phyloP scores from a whole-genome alignment of 2,888 invertebrate species.

The Caenorhabditis auriculariae region DNA sequence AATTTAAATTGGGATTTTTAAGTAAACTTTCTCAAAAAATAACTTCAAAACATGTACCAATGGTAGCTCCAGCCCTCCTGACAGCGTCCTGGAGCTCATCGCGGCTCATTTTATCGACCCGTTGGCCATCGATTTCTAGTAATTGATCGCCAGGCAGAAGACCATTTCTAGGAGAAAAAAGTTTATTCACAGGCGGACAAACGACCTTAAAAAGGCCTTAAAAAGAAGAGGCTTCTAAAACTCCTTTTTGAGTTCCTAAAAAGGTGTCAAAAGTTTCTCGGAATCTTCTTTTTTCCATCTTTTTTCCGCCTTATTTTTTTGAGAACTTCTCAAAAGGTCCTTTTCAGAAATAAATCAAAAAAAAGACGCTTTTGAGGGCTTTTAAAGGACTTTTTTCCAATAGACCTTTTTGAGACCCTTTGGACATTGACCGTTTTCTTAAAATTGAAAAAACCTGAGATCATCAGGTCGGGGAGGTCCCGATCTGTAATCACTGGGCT shows the following conservation, averaged over 20 bases:
- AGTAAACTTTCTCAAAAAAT: not conserved
- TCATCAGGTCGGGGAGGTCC: slow-evolving; percentile 55
- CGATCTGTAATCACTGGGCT: slow-evolving; percentile 34
- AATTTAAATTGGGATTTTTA: not conserved
- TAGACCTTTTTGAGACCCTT: not conserved
- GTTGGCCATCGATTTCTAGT: slow-evolving; percentile 81
- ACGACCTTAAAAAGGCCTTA: no score
- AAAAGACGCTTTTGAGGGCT: no score
- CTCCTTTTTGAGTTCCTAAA: no score
- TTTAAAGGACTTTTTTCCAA: no score
- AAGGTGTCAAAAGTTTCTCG: no score
- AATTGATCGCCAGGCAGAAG: slow-evolving; percentile 90
- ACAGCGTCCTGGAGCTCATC: slow-evolving; percentile 80
- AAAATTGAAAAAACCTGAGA: slow-evolving; percentile 8
- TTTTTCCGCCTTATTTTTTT: not conserved
- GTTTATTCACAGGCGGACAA: not conserved
- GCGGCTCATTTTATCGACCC: slow-evolving; percentile 81
- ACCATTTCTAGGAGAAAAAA: slow-evolving; percentile 71
- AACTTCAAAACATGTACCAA: slow-evolving; percentile 13
- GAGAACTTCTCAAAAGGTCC: not conserved
- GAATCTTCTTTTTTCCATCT: no score
- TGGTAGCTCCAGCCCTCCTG: slow-evolving; percentile 66
- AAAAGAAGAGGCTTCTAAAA: no score
- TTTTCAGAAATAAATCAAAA: not conserved
- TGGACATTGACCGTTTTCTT: no score